Conservation (phyloP, 2,113 vertebrate species). For the Nettapus auritus region DNA sequence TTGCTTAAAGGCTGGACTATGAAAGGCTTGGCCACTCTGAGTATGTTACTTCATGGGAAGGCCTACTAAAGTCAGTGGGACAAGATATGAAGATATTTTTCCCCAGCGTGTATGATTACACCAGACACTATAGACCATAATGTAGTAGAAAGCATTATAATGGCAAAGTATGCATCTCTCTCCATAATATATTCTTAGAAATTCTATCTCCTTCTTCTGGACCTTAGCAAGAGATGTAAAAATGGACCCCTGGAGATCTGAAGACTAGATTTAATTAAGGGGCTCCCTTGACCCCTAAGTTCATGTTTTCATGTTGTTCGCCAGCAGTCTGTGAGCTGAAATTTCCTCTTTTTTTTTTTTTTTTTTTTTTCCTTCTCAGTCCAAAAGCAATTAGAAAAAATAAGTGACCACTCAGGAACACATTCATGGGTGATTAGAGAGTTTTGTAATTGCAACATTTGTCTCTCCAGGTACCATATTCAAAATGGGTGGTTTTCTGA, state of each 20-base stretch:
- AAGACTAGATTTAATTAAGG: neutral
- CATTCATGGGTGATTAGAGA: neutral
- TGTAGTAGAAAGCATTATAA: neutral
- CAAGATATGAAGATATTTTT: neutral
- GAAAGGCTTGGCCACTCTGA: neutral
- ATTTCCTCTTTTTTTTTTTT: neutral
- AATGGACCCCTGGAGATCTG: neutral
- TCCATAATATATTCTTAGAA: neutral
- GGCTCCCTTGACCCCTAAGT: neutral
- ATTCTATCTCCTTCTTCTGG: neutral
- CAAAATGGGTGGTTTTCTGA: conserved; percentile 63
- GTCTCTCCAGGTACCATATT: conserved; percentile 57
- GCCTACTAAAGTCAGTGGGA: neutral
- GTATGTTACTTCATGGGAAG: neutral
- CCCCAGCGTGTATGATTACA: neutral
- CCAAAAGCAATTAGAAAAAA: neutral
- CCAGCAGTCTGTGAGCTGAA: neutral
- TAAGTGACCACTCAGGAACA: neutral
- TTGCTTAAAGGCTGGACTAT: neutral
- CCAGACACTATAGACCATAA: neutral
- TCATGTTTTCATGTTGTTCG: neutral
- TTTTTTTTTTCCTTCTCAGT: neutral
- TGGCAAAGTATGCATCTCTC: neutral
- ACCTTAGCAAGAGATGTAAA: neutral
- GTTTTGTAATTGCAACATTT: neutral